Percentiles rank a stretch among this genome's conserved stretches.
Conservation (phyloP, 2,113 vertebrate genomes). For the Otolemur garnettii region DNA sequence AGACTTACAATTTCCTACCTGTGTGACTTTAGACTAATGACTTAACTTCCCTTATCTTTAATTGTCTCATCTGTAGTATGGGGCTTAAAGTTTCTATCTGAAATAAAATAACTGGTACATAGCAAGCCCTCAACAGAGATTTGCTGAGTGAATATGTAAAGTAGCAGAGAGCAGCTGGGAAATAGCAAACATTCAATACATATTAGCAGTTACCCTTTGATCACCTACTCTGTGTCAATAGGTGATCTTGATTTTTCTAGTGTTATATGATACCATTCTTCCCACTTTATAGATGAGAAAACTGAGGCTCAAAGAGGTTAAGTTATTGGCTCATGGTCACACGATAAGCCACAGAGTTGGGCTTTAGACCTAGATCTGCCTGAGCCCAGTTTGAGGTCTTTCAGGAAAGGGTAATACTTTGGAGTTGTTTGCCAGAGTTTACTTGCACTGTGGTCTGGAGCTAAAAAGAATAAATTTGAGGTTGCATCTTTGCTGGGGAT, state of each 20-base stretch:
- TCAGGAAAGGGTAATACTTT: not conserved
- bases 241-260: not conserved
- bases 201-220: not conserved
- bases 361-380: not conserved
- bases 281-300: constrained; percentile 14
- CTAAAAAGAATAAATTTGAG: not conserved
- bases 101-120: not conserved
- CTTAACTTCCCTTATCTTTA: not conserved
- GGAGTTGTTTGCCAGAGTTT: not conserved
- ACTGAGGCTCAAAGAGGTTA: not conserved
- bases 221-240: not conserved
- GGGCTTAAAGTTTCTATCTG: not conserved
- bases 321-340: not conserved
- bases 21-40: not conserved
- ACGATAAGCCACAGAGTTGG: not conserved
- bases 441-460: not conserved
- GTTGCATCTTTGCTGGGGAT: not conserved
- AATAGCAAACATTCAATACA: accelerated
- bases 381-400: not conserved
- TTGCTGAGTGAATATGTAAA: not conserved
- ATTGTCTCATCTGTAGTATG: not conserved
- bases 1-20: not conserved
- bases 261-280: not conserved
- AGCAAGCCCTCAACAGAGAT: not conserved
- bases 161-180: not conserved